Percentiles rank a stretch among this genome's conserved stretches.
Conservation (phyloP, 2,797 vertebrate genomes). For the Amazona finschi region DNA sequence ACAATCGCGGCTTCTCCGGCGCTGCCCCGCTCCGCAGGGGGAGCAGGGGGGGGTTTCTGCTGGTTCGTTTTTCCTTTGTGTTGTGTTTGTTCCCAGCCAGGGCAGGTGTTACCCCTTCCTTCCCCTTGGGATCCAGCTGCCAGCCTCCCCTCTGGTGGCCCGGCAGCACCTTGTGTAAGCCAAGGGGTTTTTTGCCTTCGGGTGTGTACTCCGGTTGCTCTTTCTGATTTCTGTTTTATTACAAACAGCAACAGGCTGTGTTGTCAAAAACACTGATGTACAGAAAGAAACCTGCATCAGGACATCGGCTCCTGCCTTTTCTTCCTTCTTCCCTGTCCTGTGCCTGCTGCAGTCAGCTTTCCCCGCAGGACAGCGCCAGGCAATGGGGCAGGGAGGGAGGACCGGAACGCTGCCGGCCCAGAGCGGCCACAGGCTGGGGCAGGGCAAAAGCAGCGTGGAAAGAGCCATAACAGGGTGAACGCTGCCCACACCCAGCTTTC, state of each 20-base stretch:
- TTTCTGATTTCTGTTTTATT: constrained; percentile 75
- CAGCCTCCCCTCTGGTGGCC: constrained; percentile 28
- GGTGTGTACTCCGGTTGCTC: constrained; percentile 77
- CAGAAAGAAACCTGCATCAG: constrained; percentile 74
- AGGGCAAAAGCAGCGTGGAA: neutral
- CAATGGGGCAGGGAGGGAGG: neutral
- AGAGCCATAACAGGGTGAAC: neutral
- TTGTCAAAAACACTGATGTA: constrained; percentile 82
- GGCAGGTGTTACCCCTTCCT: constrained; percentile 33
- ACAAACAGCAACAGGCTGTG: constrained; percentile 77
- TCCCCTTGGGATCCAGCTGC: neutral
- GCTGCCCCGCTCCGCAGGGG: constrained; percentile 21
- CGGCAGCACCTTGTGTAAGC: constrained; percentile 33
- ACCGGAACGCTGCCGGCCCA: too few species aligned
- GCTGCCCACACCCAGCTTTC: fast-evolving
- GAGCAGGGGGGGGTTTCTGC: constrained; percentile 32
- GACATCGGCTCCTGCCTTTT: constrained; percentile 60
- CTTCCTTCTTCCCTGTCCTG: neutral
- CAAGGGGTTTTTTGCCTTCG: constrained; percentile 72
- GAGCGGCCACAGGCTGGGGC: neutral
- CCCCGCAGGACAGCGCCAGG: fast-evolving
- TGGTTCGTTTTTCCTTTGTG: constrained; percentile 66
- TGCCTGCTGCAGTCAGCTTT: neutral
- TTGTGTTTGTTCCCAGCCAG: constrained; percentile 71
- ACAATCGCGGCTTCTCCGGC: constrained; percentile 64